Evolutionary conservation across 2,113 vertebrate species (phyloP).

Genomic region (Festucalex cinctus): DNA sequence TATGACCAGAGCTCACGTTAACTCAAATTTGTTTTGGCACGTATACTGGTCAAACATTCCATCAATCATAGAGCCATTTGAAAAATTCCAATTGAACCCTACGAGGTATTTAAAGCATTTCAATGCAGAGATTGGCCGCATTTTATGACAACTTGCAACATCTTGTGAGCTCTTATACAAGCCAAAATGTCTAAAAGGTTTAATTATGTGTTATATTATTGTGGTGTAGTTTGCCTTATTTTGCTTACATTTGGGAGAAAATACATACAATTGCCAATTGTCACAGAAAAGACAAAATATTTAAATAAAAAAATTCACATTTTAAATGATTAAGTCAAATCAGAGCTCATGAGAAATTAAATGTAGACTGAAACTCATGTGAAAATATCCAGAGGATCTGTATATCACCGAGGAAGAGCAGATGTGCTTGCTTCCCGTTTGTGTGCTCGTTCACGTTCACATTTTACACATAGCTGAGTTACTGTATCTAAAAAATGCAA

Average conservation of each 20-base stretch:
- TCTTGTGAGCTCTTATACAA: neutral
- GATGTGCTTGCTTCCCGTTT: neutral
- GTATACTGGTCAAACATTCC: neutral
- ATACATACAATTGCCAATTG: too few relatives aligned
- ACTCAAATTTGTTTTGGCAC: neutral
- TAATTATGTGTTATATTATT: neutral
- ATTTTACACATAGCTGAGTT: neutral
- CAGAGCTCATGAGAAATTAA: too few relatives aligned
- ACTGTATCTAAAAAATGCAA: neutral
- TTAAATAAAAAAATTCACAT: too few relatives aligned
- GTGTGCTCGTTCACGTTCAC: neutral
- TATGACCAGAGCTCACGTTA: constrained; percentile 2
- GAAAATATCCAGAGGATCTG: neutral
- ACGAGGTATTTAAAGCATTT: neutral
- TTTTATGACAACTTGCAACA: neutral
- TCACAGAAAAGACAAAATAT: too few relatives aligned
- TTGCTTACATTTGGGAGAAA: too few relatives aligned
- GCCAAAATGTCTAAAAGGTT: neutral
- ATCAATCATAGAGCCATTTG: neutral
- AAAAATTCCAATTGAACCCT: neutral
- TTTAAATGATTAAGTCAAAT: too few relatives aligned
- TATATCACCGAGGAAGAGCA: neutral
- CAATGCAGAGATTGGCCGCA: neutral
- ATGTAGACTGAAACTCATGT: neutral
- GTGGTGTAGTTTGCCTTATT: neutral